A percentile compares a stretch with the other conserved stretches of the same genome.
Evolutionary conservation across 2,888 invertebrate species (phyloP).

Genomic region (Abscondita cerata): DNA sequence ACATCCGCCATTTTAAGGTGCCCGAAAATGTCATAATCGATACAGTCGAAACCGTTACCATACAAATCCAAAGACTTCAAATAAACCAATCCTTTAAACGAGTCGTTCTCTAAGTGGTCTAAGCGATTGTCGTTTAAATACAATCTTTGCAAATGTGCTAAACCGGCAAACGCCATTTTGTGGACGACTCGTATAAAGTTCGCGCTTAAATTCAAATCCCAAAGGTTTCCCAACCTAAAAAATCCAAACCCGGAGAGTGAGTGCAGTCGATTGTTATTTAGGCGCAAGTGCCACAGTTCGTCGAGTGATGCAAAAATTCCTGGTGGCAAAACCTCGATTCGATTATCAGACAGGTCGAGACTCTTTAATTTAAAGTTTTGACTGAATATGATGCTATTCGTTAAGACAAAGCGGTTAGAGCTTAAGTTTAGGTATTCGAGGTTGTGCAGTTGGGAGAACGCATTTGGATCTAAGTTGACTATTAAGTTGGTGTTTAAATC

Average conservation of each 20-base stretch:
- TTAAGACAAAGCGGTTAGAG: background rate
- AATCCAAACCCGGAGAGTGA: conserved; percentile 14
- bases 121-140: conserved; percentile 14
- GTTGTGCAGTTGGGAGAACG: conserved; percentile 2
- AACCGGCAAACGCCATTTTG: conserved; percentile 11
- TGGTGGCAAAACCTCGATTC: conserved; percentile 5
- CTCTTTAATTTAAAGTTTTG: conserved; percentile 16
- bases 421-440: conserved; percentile 19
- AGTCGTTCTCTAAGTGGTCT: too few species aligned
- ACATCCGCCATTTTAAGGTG: background rate
- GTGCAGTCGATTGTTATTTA: conserved; percentile 16
- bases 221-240: conserved; percentile 10
- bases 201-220: conserved; percentile 13
- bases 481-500: conserved; percentile 11
- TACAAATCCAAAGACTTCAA: background rate
- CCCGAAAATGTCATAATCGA: background rate
- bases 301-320: conserved; percentile 20
- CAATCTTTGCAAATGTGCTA: conserved; percentile 15
- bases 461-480: conserved; percentile 4
- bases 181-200: conserved; percentile 13
- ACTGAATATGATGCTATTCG: conserved; percentile 12
- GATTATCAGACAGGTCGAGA: conserved; percentile 16
- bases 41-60: background rate
- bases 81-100: conserved; percentile 3
- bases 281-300: conserved; percentile 11